Percentiles rank a stretch among this genome's conserved stretches.
Conservation (phyloP, 2,888 invertebrate species). For the Acanthosepion pharaonis region DNA sequence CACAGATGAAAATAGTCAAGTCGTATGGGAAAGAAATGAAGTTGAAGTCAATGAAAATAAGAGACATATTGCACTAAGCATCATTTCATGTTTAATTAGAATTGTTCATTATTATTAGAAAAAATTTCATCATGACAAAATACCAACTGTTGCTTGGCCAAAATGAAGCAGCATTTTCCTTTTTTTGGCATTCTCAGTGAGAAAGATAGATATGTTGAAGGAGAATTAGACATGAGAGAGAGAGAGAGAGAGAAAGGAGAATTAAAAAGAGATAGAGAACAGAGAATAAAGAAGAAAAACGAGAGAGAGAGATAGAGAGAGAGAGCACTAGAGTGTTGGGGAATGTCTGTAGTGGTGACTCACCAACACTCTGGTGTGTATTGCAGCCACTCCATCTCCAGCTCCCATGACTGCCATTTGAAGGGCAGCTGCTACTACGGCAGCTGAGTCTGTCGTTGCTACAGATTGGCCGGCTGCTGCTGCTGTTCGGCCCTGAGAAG, state of each 20-base stretch:
- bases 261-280: not conserved
- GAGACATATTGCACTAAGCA: too few species aligned
- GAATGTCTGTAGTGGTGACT: not conserved
- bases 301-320: not conserved
- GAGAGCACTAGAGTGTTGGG: not conserved
- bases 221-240: not conserved
- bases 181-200: too few species aligned
- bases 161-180: too few species aligned
- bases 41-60: too few species aligned
- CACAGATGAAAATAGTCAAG: too few species aligned
- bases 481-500: conserved; percentile 18
- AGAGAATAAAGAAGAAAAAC: too few species aligned
- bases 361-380: conserved; percentile 23
- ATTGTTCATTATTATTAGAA: too few species aligned
- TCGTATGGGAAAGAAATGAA: too few species aligned
- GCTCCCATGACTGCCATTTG: conserved; percentile 37
- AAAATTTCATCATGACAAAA: too few species aligned
- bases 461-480: conserved; percentile 51
- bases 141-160: too few species aligned
- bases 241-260: not conserved
- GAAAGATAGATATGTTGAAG: not conserved
- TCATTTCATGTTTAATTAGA: too few species aligned
- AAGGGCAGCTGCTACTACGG: conserved; percentile 52
- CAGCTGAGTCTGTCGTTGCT: conserved; percentile 52
- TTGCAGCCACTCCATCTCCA: conserved; percentile 25